A percentile compares a stretch with the other conserved stretches of the same genome.
Evolutionary conservation across 2,888 invertebrate genomes (phyloP).

Genomic region (Embidobia sp.): DNA sequence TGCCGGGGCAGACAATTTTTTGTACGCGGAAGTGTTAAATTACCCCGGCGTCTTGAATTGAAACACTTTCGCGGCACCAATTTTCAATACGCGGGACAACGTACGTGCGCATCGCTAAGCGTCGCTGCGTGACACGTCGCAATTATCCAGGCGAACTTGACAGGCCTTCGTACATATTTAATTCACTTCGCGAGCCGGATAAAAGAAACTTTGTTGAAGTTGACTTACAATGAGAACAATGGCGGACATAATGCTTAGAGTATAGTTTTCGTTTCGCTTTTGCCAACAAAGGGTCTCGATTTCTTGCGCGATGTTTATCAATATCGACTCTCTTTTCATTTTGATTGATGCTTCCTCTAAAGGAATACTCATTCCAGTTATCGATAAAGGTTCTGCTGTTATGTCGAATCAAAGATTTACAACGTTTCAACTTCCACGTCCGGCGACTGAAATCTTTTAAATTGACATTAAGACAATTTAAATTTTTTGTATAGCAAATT

Average conservation of each 20-base stretch:
- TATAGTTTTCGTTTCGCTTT: conserved; percentile 35
- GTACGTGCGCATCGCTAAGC: conserved; percentile 4
- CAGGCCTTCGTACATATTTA: conserved; percentile 40
- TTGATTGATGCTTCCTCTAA: background rate
- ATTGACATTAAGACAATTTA: too few relatives aligned
- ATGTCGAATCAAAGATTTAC: too few relatives aligned
- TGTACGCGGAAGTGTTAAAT: too few relatives aligned
- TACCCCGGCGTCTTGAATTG: too few relatives aligned
- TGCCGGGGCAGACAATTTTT: too few relatives aligned
- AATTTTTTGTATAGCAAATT: too few relatives aligned
- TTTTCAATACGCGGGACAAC: too few relatives aligned
- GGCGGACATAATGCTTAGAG: conserved; percentile 26
- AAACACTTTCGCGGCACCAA: too few relatives aligned
- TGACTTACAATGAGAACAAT: conserved; percentile 47
- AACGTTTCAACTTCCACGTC: too few relatives aligned
- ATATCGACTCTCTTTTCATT: background rate
- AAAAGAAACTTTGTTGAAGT: conserved; percentile 49
- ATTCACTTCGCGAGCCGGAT: conserved; percentile 36
- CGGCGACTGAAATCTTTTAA: too few relatives aligned
- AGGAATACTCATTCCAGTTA: background rate
- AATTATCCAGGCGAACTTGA: conserved; percentile 44
- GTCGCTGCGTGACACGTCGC: conserved; percentile 24
- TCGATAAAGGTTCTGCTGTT: too few relatives aligned
- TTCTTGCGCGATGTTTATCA: conserved; percentile 5
- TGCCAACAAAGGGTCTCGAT: conserved; percentile 15